phyloP scores from a whole-genome alignment of 2,888 invertebrate genomes.

The Pardosa pseudoannulata region DNA sequence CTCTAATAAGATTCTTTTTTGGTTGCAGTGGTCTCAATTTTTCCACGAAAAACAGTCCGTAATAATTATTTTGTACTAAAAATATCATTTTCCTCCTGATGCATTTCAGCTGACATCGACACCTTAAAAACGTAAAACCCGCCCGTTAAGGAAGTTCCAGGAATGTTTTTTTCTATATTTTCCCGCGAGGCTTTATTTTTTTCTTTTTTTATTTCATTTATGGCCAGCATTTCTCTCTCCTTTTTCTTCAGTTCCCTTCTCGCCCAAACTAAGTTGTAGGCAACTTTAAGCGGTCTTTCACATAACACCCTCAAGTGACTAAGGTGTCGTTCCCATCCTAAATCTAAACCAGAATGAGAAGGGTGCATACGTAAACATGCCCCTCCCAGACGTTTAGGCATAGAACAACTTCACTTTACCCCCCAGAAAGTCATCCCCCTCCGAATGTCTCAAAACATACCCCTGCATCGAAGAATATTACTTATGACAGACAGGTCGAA shows the following conservation, averaged over 20 bases:
- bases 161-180: too few species aligned
- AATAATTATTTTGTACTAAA: too few species aligned
- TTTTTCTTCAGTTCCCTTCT: background rate
- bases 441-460: background rate
- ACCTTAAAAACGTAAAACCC: too few species aligned
- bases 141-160: too few species aligned
- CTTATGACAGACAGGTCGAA: background rate
- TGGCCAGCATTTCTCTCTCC: too few species aligned
- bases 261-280: background rate
- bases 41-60: too few species aligned
- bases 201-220: too few species aligned
- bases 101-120: too few species aligned
- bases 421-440: background rate
- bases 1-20: too few species aligned
- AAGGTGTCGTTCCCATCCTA: background rate
- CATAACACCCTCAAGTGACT: background rate
- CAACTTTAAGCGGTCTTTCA: background rate
- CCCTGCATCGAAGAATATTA: background rate
- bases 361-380: slow-evolving; percentile 13
- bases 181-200: too few species aligned
- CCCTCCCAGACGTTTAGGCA: background rate
- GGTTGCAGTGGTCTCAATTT: too few species aligned
- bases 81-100: too few species aligned
- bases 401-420: background rate
- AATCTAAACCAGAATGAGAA: background rate